Evolutionary conservation across 1,140 invertebrate species (phyloP).

Genomic region (Pollicipes pollicipes): DNA sequence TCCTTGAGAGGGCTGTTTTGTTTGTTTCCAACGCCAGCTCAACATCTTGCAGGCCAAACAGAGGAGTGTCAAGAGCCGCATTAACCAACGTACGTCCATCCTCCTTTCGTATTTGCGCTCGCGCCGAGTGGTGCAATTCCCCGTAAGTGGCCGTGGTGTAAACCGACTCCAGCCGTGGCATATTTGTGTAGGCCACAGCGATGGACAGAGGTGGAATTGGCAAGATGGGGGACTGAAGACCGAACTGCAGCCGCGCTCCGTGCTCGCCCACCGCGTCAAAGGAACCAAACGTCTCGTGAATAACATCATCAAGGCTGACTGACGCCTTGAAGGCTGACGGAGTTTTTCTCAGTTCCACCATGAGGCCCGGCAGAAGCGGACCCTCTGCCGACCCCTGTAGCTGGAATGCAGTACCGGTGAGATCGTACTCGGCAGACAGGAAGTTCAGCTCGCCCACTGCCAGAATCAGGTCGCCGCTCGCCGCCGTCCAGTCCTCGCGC

Average conservation of each 20-base stretch:
- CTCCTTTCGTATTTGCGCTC: not conserved
- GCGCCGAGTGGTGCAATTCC: not conserved
- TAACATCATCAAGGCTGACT: not conserved
- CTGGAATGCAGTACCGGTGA: not conserved
- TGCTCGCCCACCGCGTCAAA: not conserved
- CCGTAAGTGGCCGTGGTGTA: not conserved
- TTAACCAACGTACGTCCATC: not conserved
- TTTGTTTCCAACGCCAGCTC: not conserved
- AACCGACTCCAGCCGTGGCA: not conserved
- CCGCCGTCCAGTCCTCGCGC: not conserved
- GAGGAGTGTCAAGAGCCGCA: not conserved
- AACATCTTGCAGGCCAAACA: not conserved
- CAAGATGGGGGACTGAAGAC: not conserved
- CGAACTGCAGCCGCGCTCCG: not conserved
- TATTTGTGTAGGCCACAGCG: not conserved
- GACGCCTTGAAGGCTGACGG: not conserved
- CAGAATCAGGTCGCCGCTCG: not conserved
- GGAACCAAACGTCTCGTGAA: not conserved
- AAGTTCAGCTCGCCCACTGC: not conserved
- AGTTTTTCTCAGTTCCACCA: not conserved
- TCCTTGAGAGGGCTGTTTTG: not conserved
- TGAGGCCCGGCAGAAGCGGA: not conserved
- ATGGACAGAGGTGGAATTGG: not conserved
- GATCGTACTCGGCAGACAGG: not conserved
- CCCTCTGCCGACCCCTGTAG: not conserved